phyloP scores from a whole-genome alignment of 2,113 vertebrate species.

The Entelurus aequoreus region DNA sequence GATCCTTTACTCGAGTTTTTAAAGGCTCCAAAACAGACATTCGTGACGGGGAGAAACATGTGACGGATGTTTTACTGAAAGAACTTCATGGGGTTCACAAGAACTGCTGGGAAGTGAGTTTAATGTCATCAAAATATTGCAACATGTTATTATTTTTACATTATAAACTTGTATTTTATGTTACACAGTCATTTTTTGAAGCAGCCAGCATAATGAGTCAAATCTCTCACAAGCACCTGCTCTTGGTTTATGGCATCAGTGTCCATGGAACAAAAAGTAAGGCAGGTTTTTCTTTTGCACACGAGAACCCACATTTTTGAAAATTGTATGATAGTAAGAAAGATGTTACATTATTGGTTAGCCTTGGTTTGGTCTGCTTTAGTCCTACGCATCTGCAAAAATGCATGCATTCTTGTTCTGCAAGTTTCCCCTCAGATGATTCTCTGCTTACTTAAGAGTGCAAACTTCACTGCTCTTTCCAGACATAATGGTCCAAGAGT shows the following conservation, averaged over 20 bases:
- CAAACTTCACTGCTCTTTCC: slow-evolving; percentile 31
- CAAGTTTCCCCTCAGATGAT: slow-evolving; percentile 17
- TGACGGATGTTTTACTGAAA: slow-evolving; percentile 82
- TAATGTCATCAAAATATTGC: neutral
- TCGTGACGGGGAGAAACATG: slow-evolving; percentile 62
- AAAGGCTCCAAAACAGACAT: slow-evolving; percentile 68
- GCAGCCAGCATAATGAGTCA: slow-evolving; percentile 93
- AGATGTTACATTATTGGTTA: neutral
- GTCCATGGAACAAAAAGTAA: slow-evolving; percentile 82
- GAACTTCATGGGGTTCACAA: slow-evolving; percentile 76
- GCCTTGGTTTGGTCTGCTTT: neutral
- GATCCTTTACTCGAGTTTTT: slow-evolving; percentile 87
- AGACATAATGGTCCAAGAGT: slow-evolving; percentile 96
- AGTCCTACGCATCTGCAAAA: neutral
- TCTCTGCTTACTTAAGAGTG: slow-evolving; percentile 17
- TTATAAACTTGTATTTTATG: slow-evolving; percentile 5
- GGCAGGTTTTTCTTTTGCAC: neutral
- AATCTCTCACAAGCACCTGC: slow-evolving; percentile 86
- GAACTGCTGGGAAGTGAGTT: slow-evolving; percentile 81
- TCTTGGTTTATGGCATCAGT: slow-evolving; percentile 86
- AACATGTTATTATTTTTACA: neutral
- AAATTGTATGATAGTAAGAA: no score
- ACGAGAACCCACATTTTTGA: no score
- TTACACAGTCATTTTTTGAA: slow-evolving; percentile 86
- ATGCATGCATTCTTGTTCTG: neutral